Evolutionary conservation across 2,797 vertebrate genomes (phyloP), one percentile per base, ranked within the genome.

Genomic region (Tenualosa ilisha): DNA sequence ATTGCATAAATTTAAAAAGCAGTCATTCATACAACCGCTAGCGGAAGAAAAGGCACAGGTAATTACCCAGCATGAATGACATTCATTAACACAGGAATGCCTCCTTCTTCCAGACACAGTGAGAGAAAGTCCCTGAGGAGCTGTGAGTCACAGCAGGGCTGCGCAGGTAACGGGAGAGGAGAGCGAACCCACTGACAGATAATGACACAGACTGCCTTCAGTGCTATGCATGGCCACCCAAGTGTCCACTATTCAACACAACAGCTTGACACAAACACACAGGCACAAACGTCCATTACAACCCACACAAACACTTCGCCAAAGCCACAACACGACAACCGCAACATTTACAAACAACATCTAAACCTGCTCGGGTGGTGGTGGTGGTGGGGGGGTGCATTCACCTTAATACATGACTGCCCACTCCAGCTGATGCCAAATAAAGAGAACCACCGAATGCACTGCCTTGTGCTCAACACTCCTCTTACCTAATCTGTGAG

Each of bases 31-130:
- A 61, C 84, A 84, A 84, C 83, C 83, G 65, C 2, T 81, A 46
- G 51, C 65, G 37, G 82, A n/a, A 46, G 81, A 63, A 53, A 83
- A 79, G 85, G 43, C 53, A 50, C 59, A 84, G 81, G 82, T 82
- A 88, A 84, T 65, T 88, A 88, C 83, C 86, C 24, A 22, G 17
- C 17, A 79, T 79, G 72, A 79, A 79, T 79, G 37, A 88, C 56
- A 2, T 86, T 92, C 40, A 91, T 89, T 88, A 88, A 13, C 40
- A 43, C 37, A 87, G 87, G 85, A 91, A 90, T 89, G 85, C 72
- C 9, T 85, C 84, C 85, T 24, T 82, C 8, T 86, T 81, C 85
- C 68, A 88, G 86, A 85, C 75, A 54, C 4, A 54, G 31, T 86
- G 83, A 86, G 56, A 86, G 46, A 82, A 37, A 15, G 46, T 85